These are phyloP conservation scores for Camelus dromedarius DNA, from an alignment of 2,113 vertebrate species.

Conservation along the genomic window DNA sequence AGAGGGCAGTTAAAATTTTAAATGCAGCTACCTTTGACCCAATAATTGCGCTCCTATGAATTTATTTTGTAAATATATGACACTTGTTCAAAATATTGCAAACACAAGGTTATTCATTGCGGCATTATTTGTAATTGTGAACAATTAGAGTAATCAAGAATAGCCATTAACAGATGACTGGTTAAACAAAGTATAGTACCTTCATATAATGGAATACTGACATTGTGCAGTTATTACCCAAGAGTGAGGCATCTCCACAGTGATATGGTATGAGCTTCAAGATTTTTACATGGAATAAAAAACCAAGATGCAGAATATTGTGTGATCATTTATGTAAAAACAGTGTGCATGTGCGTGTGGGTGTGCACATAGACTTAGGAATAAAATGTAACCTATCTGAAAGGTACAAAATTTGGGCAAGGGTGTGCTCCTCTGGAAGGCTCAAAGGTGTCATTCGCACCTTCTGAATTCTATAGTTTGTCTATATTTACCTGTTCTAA, in stretches of 20 bases:
- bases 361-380: background rate
- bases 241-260: background rate
- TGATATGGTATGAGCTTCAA: background rate
- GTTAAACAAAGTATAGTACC: background rate
- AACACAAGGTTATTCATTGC: background rate
- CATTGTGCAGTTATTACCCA: background rate
- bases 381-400: background rate
- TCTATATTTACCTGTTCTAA: background rate
- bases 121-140: background rate
- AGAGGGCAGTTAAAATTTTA: background rate
- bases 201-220: background rate
- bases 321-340: background rate
- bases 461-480: background rate
- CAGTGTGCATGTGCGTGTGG: accelerated
- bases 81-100: background rate
- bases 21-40: background rate
- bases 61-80: background rate
- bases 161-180: background rate
- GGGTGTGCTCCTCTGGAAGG: background rate
- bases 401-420: background rate
- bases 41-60: background rate
- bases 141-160: background rate
- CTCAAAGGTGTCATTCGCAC: background rate
- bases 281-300: background rate
- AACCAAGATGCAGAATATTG: background rate